These are phyloP conservation scores for Forpus xanthops DNA, from an alignment of 2,797 vertebrate species.

Conservation along the genomic window DNA sequence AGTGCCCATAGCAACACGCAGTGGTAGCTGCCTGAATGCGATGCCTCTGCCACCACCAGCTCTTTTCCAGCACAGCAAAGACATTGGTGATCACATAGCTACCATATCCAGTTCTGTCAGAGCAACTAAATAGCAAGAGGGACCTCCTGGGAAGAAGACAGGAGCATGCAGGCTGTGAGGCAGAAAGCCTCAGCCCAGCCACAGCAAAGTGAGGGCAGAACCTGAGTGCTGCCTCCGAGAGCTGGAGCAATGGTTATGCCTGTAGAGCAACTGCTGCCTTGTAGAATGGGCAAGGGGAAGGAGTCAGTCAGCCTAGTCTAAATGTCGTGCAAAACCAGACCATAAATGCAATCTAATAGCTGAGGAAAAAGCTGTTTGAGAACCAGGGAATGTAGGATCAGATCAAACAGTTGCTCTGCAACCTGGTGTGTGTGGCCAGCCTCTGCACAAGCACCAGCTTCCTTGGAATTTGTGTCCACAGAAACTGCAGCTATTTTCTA, in stretches of 20 bases:
- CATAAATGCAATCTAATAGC: not conserved
- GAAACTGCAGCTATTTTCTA: not conserved
- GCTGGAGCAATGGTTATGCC: not conserved
- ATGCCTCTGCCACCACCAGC: not conserved
- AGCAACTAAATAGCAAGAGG: not conserved
- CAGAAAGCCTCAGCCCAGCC: not conserved
- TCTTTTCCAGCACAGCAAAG: conserved; percentile 19
- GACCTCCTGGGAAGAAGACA: not conserved
- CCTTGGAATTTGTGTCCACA: not conserved
- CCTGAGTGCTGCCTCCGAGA: not conserved
- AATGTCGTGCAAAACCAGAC: not conserved
- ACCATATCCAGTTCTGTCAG: not conserved
- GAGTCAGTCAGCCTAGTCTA: not conserved
- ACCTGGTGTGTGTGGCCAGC: not conserved
- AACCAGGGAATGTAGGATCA: not conserved
- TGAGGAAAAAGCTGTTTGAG: not conserved
- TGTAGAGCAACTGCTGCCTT: not conserved
- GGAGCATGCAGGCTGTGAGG: not conserved
- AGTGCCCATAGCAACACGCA: conserved; percentile 59
- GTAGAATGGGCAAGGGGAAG: not conserved
- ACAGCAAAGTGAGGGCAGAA: not conserved
- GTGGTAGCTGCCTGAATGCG: not conserved
- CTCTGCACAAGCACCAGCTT: not conserved
- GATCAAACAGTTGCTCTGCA: not conserved
- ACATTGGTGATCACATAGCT: conserved; percentile 2